Evolutionary conservation across 2,113 vertebrate species (phyloP).

Genomic region (Tor tambroides): DNA sequence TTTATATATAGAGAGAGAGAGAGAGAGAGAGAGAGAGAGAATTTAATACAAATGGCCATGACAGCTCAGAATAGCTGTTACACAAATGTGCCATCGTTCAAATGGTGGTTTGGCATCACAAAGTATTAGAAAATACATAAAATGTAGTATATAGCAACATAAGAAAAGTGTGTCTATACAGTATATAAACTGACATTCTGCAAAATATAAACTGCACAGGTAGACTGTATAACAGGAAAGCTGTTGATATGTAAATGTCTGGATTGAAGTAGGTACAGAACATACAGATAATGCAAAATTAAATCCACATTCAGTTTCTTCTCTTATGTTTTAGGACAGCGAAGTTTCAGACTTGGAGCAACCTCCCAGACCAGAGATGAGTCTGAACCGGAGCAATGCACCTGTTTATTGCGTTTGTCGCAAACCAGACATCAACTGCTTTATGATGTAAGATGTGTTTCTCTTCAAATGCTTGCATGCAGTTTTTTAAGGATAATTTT

Average conservation of each 20-base stretch:
- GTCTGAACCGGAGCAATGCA: slow-evolving; percentile 68
- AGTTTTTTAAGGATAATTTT: background rate
- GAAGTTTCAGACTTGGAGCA: slow-evolving; percentile 70
- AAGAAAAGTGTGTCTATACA: background rate
- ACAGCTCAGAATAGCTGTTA: background rate
- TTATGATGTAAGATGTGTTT: slow-evolving; percentile 85
- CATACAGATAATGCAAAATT: background rate
- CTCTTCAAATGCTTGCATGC: background rate
- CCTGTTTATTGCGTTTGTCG: slow-evolving; percentile 88
- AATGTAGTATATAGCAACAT: background rate
- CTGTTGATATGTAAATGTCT: too few species aligned
- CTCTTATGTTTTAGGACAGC: slow-evolving; percentile 64
- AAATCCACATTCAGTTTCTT: background rate
- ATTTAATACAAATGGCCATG: background rate
- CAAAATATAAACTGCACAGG: background rate
- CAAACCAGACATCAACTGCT: slow-evolving; percentile 90
- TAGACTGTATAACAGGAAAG: background rate
- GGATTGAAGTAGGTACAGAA: background rate
- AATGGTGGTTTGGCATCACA: background rate
- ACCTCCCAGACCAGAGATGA: slow-evolving; percentile 63
- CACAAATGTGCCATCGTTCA: background rate
- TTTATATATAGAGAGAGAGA: too few species aligned
- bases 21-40: too few species aligned
- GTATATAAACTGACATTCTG: background rate
- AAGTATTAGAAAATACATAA: background rate